phyloP scores from a whole-genome alignment of 2,113 vertebrate genomes.

The Thryonomys swinderianus region DNA sequence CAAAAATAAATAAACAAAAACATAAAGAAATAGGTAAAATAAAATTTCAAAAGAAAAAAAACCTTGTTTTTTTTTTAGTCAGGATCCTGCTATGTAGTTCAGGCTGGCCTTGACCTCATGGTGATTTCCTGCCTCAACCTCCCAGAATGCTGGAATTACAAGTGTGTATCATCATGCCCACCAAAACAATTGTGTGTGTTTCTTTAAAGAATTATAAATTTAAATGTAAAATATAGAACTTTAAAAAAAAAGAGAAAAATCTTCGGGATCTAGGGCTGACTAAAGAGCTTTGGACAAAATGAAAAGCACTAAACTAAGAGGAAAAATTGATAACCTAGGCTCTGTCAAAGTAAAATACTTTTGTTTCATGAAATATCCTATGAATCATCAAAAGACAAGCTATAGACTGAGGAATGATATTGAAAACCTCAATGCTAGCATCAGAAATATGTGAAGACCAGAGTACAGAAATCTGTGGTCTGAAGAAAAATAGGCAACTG shows the following conservation, averaged over 20 bases:
- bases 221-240: background rate
- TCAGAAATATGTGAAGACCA: background rate
- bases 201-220: background rate
- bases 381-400: background rate
- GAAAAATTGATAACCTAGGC: background rate
- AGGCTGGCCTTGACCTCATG: background rate
- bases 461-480: background rate
- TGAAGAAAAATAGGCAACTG: background rate
- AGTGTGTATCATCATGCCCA: background rate
- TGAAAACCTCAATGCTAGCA: background rate
- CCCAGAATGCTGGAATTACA: too few relatives aligned
- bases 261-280: background rate
- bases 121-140: background rate
- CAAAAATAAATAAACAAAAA: background rate
- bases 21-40: background rate
- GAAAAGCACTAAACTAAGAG: background rate
- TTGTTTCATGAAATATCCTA: background rate
- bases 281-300: background rate
- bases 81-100: background rate
- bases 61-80: background rate
- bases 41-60: background rate
- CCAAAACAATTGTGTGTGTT: background rate
- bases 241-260: background rate
- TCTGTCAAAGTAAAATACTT: background rate
- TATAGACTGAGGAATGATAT: background rate